These are phyloP conservation scores for Scrobipalpa costella DNA, from an alignment of 2,888 invertebrate species.

Conservation along the genomic window DNA sequence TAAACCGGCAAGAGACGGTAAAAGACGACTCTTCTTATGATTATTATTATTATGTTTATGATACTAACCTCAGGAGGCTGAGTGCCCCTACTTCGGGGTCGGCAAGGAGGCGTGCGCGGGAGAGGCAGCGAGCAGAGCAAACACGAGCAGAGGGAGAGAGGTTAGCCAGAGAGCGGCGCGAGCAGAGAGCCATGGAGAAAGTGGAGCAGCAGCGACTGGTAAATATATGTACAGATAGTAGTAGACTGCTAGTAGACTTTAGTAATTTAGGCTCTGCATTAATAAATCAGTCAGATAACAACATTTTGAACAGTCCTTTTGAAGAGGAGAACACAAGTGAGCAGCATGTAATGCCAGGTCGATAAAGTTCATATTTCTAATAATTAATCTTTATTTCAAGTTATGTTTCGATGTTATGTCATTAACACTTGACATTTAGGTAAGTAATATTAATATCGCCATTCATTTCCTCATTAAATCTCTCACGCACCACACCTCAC, in stretches of 20 bases:
- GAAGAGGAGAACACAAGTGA: background rate
- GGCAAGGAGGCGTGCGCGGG: constrained; percentile 60
- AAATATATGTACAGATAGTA: constrained; percentile 8
- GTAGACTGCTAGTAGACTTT: too few relatives aligned
- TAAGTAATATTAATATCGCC: background rate
- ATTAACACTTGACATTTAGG: constrained; percentile 5
- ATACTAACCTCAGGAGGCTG: constrained; percentile 53
- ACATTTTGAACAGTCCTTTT: too few relatives aligned
- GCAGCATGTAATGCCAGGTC: background rate
- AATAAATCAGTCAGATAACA: too few relatives aligned
- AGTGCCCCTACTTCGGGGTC: constrained; percentile 69
- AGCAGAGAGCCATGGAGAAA: constrained; percentile 53
- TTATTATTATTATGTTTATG: background rate
- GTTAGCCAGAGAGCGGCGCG: constrained; percentile 58
- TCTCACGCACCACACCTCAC: background rate
- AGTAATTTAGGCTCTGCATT: too few relatives aligned
- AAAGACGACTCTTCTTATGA: background rate
- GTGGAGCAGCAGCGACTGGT: constrained; percentile 63
- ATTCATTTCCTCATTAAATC: background rate
- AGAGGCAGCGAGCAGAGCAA: constrained; percentile 58
- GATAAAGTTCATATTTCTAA: background rate
- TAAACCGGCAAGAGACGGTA: background rate
- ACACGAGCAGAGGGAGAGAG: constrained; percentile 66
- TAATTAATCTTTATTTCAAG: background rate
- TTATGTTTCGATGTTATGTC: constrained; percentile 2